phyloP scores from a whole-genome alignment of 2,113 vertebrate genomes.

The Cyprinus carpio region DNA sequence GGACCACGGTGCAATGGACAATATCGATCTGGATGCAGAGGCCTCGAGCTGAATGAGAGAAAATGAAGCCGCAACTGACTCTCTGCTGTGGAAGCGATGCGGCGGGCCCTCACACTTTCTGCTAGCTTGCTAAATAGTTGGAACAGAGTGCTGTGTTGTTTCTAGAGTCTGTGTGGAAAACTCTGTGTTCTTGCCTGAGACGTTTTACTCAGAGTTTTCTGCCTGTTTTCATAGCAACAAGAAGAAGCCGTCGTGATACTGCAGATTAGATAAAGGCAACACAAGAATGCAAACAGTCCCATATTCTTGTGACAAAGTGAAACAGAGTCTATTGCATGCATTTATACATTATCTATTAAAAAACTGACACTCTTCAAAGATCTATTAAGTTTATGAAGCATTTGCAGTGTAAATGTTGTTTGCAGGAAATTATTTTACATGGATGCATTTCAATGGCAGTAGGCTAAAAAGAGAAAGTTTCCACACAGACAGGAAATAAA shows the following conservation, averaged over 20 bases:
- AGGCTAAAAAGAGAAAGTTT: too few species aligned
- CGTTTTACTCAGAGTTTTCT: background rate
- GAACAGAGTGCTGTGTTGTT: background rate
- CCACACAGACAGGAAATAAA: too few species aligned
- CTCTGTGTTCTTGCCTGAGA: background rate
- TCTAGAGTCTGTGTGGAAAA: background rate
- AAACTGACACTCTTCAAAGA: too few species aligned
- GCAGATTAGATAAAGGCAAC: background rate
- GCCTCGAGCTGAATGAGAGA: constrained; percentile 35
- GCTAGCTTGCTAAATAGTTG: background rate
- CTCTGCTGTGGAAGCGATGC: background rate
- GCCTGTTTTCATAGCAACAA: background rate
- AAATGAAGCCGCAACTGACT: constrained; percentile 28
- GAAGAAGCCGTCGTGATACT: background rate
- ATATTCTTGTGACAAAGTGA: too few species aligned
- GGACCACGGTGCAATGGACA: constrained; percentile 39
- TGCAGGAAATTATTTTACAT: too few species aligned
- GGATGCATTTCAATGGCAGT: too few species aligned
- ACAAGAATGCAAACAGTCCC: background rate
- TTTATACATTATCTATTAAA: too few species aligned
- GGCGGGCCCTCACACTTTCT: background rate
- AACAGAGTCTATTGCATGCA: too few species aligned
- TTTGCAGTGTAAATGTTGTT: too few species aligned
- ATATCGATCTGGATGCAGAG: constrained; percentile 41
- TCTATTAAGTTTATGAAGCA: too few species aligned